Base-by-base conservation (phyloP, 2,113 vertebrate genomes). In the Syrmaticus mikado region DNA sequence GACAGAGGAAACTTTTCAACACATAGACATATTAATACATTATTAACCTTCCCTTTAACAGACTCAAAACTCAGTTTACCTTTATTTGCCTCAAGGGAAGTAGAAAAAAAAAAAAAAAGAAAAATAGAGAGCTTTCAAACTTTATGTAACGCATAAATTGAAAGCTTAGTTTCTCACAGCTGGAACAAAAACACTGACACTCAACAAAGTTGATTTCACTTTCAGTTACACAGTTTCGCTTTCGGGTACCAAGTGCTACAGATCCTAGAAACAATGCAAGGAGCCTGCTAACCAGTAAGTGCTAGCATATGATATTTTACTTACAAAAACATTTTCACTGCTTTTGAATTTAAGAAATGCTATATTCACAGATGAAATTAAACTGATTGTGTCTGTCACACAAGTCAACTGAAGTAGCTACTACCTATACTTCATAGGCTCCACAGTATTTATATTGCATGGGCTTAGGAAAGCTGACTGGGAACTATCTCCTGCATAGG, bases 21-120 rank as follows among this genome's bases (percentile, higher is more conserved):
- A 91, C 40, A 67, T 16, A 67, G 34, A 90, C 28, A 11, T 43
- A 80, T 82, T 82, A 85, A 89, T 92, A 65, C 28, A 73, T 84
- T 90, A 94, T 76, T 94, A 95, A 94, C 77, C 67, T 84, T 79
- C 93, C 85, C 57, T 90, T 93, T 82, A 91, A 93, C 71, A 84
- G 86, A 87, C 64, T 90, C 75, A 87, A 85, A 89, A 73, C n/a
- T 85, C 6, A 22, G 66, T 20, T 62, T 86, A 72, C 68, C 84
- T 93, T 91, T 79, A 87, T 96, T 85, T 94, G 62, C 60, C 60
- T 85, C 72, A n/a, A 7, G 66, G 28, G 43, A n/a, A 21, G 78
- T 60, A 67, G 28, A 19, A 61, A 64, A 40, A 3, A 14, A 10
- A 24, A 9, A 8, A 41, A 13, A 4, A 45, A n/a, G 15, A 21